Conservation (phyloP, 2,113 vertebrate species). For the Parotia lawesii region DNA sequence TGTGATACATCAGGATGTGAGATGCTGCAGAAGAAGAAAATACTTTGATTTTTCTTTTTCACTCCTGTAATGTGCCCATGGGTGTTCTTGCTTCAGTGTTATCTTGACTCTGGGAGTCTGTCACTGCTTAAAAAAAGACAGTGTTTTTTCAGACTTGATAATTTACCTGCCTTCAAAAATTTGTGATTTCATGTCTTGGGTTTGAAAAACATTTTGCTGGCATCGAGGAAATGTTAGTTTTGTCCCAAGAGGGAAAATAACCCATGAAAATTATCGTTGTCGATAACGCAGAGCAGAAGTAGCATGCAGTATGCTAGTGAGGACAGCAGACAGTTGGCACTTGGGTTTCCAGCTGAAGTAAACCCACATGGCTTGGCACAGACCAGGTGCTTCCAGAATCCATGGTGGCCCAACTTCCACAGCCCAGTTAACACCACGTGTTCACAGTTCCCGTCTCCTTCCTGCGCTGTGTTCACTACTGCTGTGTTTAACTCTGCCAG, state of each 20-base stretch:
- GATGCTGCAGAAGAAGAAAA: neutral
- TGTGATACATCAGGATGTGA: neutral
- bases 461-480: fast-evolving
- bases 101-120: neutral
- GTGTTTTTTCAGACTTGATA: neutral
- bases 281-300: neutral
- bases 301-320: neutral
- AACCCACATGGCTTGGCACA: neutral
- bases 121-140: neutral
- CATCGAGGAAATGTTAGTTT: neutral
- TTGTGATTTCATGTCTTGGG: neutral
- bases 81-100: neutral
- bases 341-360: neutral
- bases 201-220: neutral
- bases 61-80: neutral
- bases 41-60: neutral
- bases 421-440: fast-evolving
- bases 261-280: neutral
- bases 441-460: fast-evolving
- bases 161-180: neutral
- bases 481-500: fast-evolving
- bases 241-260: neutral
- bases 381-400: neutral
- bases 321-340: neutral
- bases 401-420: neutral